Base-by-base conservation (phyloP, 2,888 invertebrate genomes). In the Monoplex corrugatus region DNA sequence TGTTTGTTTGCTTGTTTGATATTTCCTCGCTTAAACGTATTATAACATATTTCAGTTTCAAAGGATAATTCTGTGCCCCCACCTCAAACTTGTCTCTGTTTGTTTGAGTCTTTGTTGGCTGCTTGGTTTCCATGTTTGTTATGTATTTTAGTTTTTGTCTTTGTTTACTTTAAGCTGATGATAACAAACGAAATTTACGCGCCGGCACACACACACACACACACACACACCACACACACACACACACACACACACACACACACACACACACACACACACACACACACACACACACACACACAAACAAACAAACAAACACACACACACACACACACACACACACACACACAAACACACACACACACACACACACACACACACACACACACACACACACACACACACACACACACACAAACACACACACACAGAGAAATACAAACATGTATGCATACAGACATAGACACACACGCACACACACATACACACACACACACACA, bases 191-290 rank as follows among this genome's bases (percentile, higher is more conserved):
- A 50, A 8, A 50, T 19, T 13, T 19, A 50, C 50, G 19, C 50
- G 19, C 50, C 8, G 8, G 10, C 82, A 38, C 82, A n/a, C 38
- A 82, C 38, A 82, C 38, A 82, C 38, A 82, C 35, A 38, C 82
- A 82, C 38, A 38, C 82, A 82, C 82, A 38, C 82, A 82, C 38
- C 38, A 38, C 82, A 82, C 82, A 38, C 82, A 82, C 82, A 82
- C 82, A 82, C 82, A 82, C 82, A 82, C 82, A 82, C 82, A 82
- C 32, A 82, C 40, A 82, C 38, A 38, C 28, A 82, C 38, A 35
- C 63, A 86, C 63, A 38, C 63, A 86, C 86, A 63, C 63, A 63
- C 10, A 57, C 38, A 85, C 85, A 85, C 57, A 50, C n/a, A 85
- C 38, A 50, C 57, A 38, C 38, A 75, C 32, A n/a, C 75, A 75